Base-by-base conservation (phyloP, 2,797 vertebrate genomes). In the Coranthus polyacanthus region DNA sequence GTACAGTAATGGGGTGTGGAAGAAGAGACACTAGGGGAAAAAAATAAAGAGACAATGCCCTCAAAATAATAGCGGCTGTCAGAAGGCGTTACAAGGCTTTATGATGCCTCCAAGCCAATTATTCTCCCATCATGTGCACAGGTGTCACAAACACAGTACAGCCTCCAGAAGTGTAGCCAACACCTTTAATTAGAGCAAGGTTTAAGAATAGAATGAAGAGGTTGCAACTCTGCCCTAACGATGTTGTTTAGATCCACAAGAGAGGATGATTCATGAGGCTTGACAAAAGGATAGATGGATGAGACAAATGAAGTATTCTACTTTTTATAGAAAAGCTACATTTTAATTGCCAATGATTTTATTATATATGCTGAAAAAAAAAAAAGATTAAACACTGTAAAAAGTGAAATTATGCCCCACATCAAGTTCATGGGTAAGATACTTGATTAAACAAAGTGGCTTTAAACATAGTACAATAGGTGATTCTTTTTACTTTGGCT, bases 171-270 rank as follows among this genome's bases (percentile, higher is more conserved):
- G 80, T 79, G 66, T 6, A 79, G 72, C 68, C 82, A 86, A 89
- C 91, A 92, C 87, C 86, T 90, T 90, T 92, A 90, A 93, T 93
- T 90, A 91, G 82, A 75, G 65, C 46, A 16, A 45, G 42, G 65
- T 71, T 73, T 82, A 82, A 87, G 77, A 85, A 91, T 86, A 90
- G 84, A 88, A 82, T 26, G 13, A 70, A 66, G 55, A 38, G 32
- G 13, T 18, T 68, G 53, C 58, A 70, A 37, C 50, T 7, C 38
- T 61, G 75, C 49, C 49, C 43, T 2, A 6, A 45, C 80, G 36
- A 12, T 72, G 68, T 59, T 87, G 79, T 82, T 82, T 69, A 75
- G 55, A 81, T 84, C 60, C 47, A 63, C n/a, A 72, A 56, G 49
- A 68, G 46, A 65, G 22, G 43, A 58, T 80, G 69, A 78, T 55